Evolutionary conservation across 2,113 vertebrate genomes (phyloP).

Genomic region (Vicugna pacos): DNA sequence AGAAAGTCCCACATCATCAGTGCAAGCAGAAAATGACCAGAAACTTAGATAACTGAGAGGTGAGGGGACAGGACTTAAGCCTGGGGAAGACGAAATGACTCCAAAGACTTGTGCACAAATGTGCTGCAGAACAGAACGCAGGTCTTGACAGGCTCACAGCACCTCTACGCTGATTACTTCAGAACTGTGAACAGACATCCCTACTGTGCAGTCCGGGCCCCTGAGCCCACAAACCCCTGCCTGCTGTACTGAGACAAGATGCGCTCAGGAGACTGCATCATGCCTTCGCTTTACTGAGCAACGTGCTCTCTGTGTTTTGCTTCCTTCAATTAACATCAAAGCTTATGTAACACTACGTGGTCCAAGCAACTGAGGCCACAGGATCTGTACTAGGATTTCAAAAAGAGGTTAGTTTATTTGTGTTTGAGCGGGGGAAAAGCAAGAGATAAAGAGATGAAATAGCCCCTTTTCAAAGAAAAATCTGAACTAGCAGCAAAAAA

Average conservation of each 20-base stretch:
- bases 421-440: not conserved
- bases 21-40: not conserved
- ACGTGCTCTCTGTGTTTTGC: not conserved
- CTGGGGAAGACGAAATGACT: not conserved
- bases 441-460: conserved; percentile 32
- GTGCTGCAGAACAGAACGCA: not conserved
- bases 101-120: not conserved
- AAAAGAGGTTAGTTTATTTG: conserved; percentile 33
- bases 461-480: conserved; percentile 12
- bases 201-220: not conserved
- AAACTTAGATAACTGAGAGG: not conserved
- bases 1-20: not conserved
- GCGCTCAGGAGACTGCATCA: not conserved
- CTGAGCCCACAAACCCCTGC: not conserved
- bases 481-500: not conserved
- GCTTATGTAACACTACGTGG: not conserved
- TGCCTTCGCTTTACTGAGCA: not conserved
- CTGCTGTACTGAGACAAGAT: not conserved
- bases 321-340: conserved; percentile 28
- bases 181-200: not conserved
- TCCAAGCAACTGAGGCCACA: not conserved
- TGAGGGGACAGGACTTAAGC: not conserved
- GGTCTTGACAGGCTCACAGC: not conserved
- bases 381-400: conserved; percentile 2
- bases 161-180: not conserved